Evolutionary conservation across 1,140 invertebrate genomes (phyloP).

Genomic region (Micrasema longulum): DNA sequence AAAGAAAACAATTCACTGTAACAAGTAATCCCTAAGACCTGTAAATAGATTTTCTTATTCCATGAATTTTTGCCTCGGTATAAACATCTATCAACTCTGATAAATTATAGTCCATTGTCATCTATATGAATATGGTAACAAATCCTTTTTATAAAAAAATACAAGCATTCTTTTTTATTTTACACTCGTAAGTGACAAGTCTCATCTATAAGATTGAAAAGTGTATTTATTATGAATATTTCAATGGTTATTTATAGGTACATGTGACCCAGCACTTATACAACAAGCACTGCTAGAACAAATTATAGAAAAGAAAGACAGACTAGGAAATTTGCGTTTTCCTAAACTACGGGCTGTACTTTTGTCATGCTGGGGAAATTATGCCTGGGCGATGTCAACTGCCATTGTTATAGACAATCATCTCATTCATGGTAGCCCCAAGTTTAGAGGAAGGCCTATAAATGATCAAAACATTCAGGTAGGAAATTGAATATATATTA

Average conservation of each 20-base stretch:
- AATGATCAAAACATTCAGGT: constrained; percentile 81
- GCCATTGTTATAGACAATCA: constrained; percentile 79
- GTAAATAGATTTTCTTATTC: no score
- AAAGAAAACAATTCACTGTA: no score
- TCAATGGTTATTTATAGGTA: constrained; percentile 57
- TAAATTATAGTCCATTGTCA: no score
- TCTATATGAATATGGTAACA: no score
- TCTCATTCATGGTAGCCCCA: constrained; percentile 71
- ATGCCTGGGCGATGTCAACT: constrained; percentile 72
- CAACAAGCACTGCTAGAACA: constrained; percentile 64
- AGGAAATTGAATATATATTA: constrained; percentile 38
- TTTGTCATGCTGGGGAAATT: constrained; percentile 75
- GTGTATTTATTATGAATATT: no score
- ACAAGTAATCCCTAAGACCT: no score
- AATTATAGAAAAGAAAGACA: constrained; percentile 69
- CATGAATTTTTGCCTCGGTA: no score
- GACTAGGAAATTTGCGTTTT: constrained; percentile 69
- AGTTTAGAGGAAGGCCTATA: constrained; percentile 75
- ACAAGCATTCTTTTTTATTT: no score
- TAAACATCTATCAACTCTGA: no score
- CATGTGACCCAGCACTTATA: constrained; percentile 63
- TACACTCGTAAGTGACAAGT: no score
- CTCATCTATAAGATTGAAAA: no score
- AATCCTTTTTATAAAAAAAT: no score
- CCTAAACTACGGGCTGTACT: constrained; percentile 72